phyloP scores from a whole-genome alignment of 2,888 invertebrate species.

The Portevinia maculata region DNA sequence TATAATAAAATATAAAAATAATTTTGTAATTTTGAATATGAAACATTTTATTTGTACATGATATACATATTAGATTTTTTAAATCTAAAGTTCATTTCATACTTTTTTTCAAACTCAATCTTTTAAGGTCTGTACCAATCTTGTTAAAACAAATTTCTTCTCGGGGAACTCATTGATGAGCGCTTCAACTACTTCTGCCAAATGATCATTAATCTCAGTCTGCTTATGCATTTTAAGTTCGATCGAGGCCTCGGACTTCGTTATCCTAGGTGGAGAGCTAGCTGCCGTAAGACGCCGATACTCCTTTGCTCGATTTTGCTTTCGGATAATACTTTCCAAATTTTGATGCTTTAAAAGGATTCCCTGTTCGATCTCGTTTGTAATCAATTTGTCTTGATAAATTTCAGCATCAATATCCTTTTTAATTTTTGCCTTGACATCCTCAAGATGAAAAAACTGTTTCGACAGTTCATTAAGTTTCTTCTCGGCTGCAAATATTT shows the following conservation, averaged over 20 bases:
- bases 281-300: slow-evolving; percentile 84
- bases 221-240: slow-evolving; percentile 85
- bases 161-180: slow-evolving; percentile 86
- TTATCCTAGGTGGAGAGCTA: slow-evolving; percentile 76
- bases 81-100: too few relatives aligned
- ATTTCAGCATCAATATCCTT: slow-evolving; percentile 77
- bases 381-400: slow-evolving; percentile 77
- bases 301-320: slow-evolving; percentile 88
- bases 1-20: too few relatives aligned
- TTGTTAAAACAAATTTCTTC: slow-evolving; percentile 82
- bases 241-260: slow-evolving; percentile 82
- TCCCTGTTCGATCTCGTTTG: slow-evolving; percentile 82
- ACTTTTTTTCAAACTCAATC: slow-evolving; percentile 45
- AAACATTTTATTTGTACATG: too few relatives aligned
- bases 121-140: slow-evolving; percentile 84
- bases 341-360: slow-evolving; percentile 81
- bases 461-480: slow-evolving; percentile 76
- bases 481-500: slow-evolving; percentile 77
- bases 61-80: too few relatives aligned
- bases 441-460: slow-evolving; percentile 76
- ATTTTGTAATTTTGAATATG: too few relatives aligned
- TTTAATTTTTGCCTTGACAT: slow-evolving; percentile 77
- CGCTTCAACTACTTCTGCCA: slow-evolving; percentile 85
- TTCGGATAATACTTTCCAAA: slow-evolving; percentile 86
- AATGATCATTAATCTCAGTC: slow-evolving; percentile 84